A percentile compares a stretch with the other conserved stretches of the same genome.
Evolutionary conservation across 37 sponge, comb jelly and placozoan genomes (phyloP).

Genomic region (Mnemiopsis leidyi): DNA sequence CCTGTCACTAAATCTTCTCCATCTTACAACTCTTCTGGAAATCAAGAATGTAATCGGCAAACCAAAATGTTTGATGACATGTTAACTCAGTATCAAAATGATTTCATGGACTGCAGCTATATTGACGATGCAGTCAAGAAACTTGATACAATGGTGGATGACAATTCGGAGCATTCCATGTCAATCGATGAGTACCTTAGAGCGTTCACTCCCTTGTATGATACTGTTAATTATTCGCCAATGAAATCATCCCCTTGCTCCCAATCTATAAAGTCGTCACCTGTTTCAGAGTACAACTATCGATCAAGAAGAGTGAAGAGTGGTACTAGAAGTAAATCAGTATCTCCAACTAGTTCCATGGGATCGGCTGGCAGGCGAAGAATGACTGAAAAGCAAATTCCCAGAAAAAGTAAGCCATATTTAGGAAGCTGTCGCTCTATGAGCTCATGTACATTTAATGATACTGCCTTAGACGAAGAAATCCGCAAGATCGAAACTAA

Average conservation of each 20-base stretch:
- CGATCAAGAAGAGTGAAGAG: background rate
- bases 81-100: background rate
- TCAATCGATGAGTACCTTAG: background rate
- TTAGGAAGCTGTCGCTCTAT: background rate
- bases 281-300: background rate
- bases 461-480: conserved; percentile 5
- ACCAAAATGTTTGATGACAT: background rate
- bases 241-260: background rate
- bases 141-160: background rate
- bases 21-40: background rate
- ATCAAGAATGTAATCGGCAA: background rate
- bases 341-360: background rate
- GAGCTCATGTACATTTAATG: background rate
- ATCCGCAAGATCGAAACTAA: background rate
- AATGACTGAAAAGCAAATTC: background rate
- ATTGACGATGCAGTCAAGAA: background rate
- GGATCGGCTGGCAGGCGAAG: background rate
- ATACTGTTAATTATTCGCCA: background rate
- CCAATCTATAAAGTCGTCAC: background rate
- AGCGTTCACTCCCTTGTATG: background rate
- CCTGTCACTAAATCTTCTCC: background rate
- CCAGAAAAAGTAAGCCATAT: background rate
- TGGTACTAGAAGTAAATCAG: background rate
- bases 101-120: no score
- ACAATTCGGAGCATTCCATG: conserved; percentile 1